Base-by-base conservation (phyloP, 2,888 invertebrate genomes). In the Pollenia labialis region DNA sequence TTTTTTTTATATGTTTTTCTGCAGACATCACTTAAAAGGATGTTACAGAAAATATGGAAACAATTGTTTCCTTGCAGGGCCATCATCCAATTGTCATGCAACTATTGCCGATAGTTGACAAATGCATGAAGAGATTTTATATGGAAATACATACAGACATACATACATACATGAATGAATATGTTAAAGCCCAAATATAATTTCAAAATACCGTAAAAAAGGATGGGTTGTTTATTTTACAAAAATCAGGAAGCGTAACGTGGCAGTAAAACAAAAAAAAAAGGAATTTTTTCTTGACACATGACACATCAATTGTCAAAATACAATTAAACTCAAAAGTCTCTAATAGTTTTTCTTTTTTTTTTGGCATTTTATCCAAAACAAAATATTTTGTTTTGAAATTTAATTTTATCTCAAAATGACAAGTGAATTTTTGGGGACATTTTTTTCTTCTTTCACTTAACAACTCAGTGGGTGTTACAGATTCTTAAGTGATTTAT, bases 221-320 rank as follows among this genome's bases (percentile, higher is more conserved):
- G 83, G 68, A 69, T 62, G 81, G 16, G 40, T 52, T 64, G 54
- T 44, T 48, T 68, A 48, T 50, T 69, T 52, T 9, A 60, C n/a
- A 58, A 72, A 76, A 77, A 68, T 80, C 76, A 76, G 72, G 68
- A 46, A 68, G 81, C 84, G 68, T 68, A 81, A 84, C 76, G 58
- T 87, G 81, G 77, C 85, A 83, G 71, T 60, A 84, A 76, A 72
- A 18, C 11, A 23, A 46, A 76, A 60, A 14, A 48, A 85, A 86
- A 85, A 85, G 81, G 85, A 71, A 82, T 81, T 87, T 81, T 83
- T 74, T 44, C 58, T 58, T 90, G 90, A 90, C 91, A 89, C 88
- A 89, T 90, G 90, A 92, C 92, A 91, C 90, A 91, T 92, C 91
- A 91, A 91, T 91, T 92, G 92, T 91, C 92, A 92, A 91, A 91